Evolutionary conservation across 2,113 vertebrate species (phyloP), one percentile per base, ranked within the genome.

Genomic region (Axis porcinus): DNA sequence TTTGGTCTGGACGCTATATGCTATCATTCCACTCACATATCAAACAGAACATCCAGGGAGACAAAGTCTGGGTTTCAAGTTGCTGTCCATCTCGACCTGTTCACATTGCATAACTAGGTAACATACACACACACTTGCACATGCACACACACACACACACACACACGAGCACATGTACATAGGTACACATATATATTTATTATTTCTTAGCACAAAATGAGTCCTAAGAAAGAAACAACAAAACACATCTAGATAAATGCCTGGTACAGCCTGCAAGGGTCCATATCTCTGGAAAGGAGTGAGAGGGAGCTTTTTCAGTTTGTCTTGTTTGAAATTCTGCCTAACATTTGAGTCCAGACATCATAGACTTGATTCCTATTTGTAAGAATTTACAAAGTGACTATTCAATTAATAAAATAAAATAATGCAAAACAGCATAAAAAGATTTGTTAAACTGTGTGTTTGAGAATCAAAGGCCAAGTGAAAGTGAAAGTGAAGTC

Each of bases 121-220:
- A 78, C 23, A 36, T 6, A 62, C 3, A n/a, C 52, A 36, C 13
- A 45, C 0, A 1, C 3, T 7, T 14, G 28, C 7, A 1, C 82
- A 6, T 3, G 3, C 55, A 21, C 30, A 9, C 82, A 11, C 17
- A 43, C 25, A 28, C 9, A 33, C 67, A 40, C 33, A 36, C 28
- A 54, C 55, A 45, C 11, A 19, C 1, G 11, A 14, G 70, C 36
- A 43, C 21, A 25, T 15, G 12, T 16, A 57, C 4, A 76, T 15
- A 7, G 0, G n/a, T 1, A 12, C 21, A n/a, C 3, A n/a, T 19
- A 82, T 82, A 1, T 12, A 47, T 1, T 33, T 58, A 58, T 78
- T 12, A 19, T 47, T 9, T 81, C 9, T 79, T 86, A 7, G 47
- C 54, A 47, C n/a, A 91, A 67, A 81, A 40, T 40, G 19, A 87